Conservation (phyloP, 1,140 invertebrate genomes). For the silkworm (Bombyx mori) region ASM3026992v2 NC_085115.1:16626501-16627000, state of each 20-base stretch:
- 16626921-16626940: constrained; percentile 14
- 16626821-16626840: background rate
- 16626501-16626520: constrained; percentile 6
- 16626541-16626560: constrained; percentile 43
- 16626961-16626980: constrained; percentile 54
- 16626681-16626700: constrained; percentile 69
- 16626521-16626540: constrained; percentile 27
- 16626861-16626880: background rate
- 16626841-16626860: background rate
- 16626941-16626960: constrained; percentile 51
- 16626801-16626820: constrained; percentile 1
- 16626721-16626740: constrained; percentile 32
- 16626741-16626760: constrained; percentile 17
- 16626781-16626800: constrained; percentile 4
- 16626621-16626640: constrained; percentile 68
- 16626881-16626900: too few species aligned
- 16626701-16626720: constrained; percentile 65
- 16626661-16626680: constrained; percentile 67
- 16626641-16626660: constrained; percentile 68
- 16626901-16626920: too few species aligned
- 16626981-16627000: constrained; percentile 52
- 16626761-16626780: constrained; percentile 12
- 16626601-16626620: constrained; percentile 59
- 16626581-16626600: constrained; percentile 66
- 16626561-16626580: constrained; percentile 64